Base-by-base conservation (phyloP, 2,113 vertebrate species). In the Myrmophylax atrothorax region DNA sequence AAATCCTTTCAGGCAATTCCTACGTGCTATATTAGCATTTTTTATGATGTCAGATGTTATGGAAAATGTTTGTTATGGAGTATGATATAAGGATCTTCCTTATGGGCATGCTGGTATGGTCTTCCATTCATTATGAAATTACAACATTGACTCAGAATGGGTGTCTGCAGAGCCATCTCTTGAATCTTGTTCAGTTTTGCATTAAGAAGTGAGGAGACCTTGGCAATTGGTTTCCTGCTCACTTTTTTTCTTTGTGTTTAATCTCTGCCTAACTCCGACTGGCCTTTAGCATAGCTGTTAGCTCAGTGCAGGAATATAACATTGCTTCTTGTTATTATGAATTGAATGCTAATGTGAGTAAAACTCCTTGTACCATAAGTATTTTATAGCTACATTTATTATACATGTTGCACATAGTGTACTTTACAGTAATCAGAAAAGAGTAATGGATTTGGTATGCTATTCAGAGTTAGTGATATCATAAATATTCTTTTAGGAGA, bases 311-410 rank as follows among this genome's bases (percentile, higher is more conserved):
- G 44, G n/a, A 44, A 40, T 87, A 24, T 15, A 22, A 8, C 72
- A 82, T 7, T 12, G 13, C 37, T 78, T 91, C 28, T 89, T 74
- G 31, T 44, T 92, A 80, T 46, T 55, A 59, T 8, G 63, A 38
- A 55, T 56, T 37, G 73, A 84, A 68, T 63, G 29, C 47, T 93
- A 59, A 19, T 80, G 37, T 0, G 5, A 80, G 37, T 75, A 79
- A 62, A 94, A 87, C 29, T 89, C 22, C 24, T 78, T 87, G 70
- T 91, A 84, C 69, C 7, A 0, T 44, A 81, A 64, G 74, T 89
- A 78, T 90, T 96, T 96, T 95, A 93, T 88, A 76, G 56, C 38
- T 95, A 31, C 86, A 85, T 84, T 93, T 93, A 78, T 90, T 90
- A 84, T 38, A 52, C 23, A 24, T 37, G 40, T 67, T 66, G 46